phyloP scores from a whole-genome alignment of 2,888 invertebrate species.

The Parasteatoda lunata region DNA sequence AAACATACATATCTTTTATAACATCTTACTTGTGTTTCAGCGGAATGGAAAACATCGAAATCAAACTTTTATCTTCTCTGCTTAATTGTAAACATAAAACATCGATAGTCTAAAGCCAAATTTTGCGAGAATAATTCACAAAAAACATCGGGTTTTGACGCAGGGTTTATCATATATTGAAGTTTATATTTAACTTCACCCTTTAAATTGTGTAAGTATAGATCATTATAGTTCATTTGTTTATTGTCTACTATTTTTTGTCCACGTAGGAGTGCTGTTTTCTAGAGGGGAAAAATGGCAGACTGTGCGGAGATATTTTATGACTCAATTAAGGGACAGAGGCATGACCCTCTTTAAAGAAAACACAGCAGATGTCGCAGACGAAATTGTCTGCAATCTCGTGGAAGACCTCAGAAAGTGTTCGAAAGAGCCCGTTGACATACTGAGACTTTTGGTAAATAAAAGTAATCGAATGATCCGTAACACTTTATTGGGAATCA shows the following conservation, averaged over 20 bases:
- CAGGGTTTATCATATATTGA: neutral
- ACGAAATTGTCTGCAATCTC: too few species aligned
- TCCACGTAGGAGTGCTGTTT: constrained; percentile 19
- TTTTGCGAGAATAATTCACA: neutral
- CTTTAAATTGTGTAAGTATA: neutral
- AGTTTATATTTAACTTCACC: neutral
- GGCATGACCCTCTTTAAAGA: constrained; percentile 27
- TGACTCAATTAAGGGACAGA: constrained; percentile 27
- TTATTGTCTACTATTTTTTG: neutral
- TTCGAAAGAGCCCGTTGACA: constrained; percentile 12
- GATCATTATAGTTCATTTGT: neutral
- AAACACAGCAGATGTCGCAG: neutral
- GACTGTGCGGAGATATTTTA: constrained; percentile 22
- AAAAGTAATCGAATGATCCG: constrained; percentile 15
- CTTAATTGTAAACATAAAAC: too few species aligned
- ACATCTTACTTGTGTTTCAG: too few species aligned
- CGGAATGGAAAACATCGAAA: constrained; percentile 1
- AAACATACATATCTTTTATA: too few species aligned
- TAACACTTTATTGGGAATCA: constrained; percentile 10
- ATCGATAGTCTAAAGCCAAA: neutral
- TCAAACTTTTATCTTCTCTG: neutral
- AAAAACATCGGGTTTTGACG: neutral
- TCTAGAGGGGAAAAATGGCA: constrained; percentile 22
- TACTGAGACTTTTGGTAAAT: neutral
- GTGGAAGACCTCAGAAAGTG: neutral